Conservation (phyloP, 2,888 invertebrate genomes). For the Lottia scabra region DNA sequence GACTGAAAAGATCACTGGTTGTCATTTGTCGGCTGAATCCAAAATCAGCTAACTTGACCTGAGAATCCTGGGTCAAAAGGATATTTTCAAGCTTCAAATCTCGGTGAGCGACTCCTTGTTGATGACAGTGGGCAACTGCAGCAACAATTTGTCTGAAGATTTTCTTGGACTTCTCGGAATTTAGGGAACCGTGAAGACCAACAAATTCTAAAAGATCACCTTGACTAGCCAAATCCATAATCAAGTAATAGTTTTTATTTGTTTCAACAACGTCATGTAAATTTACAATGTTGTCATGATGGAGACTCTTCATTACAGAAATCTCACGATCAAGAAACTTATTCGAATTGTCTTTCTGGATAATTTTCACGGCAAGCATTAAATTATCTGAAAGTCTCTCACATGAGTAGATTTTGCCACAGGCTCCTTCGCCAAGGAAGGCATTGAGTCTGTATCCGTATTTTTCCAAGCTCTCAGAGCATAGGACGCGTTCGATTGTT, state of each 20-base stretch:
- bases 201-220: not conserved
- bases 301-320: not conserved
- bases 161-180: slow-evolving; percentile 2
- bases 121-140: not conserved
- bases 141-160: not conserved
- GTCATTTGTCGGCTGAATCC: slow-evolving; percentile 2
- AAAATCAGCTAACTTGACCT: slow-evolving; percentile 1
- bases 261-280: not conserved
- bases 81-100: not conserved
- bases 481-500: not conserved
- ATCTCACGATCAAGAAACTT: not conserved
- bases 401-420: not conserved
- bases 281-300: not conserved
- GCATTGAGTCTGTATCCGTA: not conserved
- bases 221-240: not conserved
- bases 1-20: not conserved
- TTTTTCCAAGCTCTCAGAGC: not conserved
- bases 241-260: not conserved
- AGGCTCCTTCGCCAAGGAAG: not conserved
- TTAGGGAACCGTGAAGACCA: slow-evolving; percentile 1
- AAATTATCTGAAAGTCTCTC: not conserved
- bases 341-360: not conserved
- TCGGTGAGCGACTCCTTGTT: not conserved
- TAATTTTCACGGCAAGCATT: not conserved
- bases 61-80: not conserved